A percentile compares a stretch with the other conserved stretches of the same genome.
Conservation (phyloP, 1,140 invertebrate species). For the Lasioglossum albipes region DNA sequence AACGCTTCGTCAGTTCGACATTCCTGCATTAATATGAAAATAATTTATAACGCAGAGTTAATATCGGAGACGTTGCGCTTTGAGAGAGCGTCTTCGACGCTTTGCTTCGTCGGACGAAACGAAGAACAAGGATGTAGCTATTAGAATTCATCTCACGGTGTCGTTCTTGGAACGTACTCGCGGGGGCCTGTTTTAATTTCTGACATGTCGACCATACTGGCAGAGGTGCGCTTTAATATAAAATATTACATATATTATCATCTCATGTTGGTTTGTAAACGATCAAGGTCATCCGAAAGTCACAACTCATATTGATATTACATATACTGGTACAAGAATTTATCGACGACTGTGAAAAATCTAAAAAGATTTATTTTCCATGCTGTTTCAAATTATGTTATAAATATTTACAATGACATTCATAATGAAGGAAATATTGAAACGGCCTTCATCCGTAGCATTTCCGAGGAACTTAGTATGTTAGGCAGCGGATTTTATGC, state of each 20-base stretch:
- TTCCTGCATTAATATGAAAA: slow-evolving; percentile 59
- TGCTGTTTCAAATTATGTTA: too few species aligned
- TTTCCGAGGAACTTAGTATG: too few species aligned
- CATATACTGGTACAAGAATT: too few species aligned
- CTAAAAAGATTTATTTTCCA: too few species aligned
- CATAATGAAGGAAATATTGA: too few species aligned
- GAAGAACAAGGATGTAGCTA: not conserved
- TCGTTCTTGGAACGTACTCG: not conserved
- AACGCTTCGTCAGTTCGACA: slow-evolving; percentile 45
- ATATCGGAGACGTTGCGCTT: slow-evolving; percentile 28
- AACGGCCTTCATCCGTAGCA: too few species aligned
- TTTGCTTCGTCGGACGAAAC: not conserved
- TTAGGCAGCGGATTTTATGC: too few species aligned
- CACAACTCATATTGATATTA: too few species aligned
- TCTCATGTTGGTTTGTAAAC: not conserved
- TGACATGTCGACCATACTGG: not conserved
- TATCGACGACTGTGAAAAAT: too few species aligned
- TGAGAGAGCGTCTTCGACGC: slow-evolving; percentile 10
- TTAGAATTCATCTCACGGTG: not conserved
- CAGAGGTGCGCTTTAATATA: too few species aligned
- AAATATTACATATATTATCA: not conserved
- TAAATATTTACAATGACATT: too few species aligned
- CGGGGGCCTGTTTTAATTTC: not conserved
- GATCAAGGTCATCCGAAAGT: too few species aligned
- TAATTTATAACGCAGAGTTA: slow-evolving; percentile 54